Evolutionary conservation across 2,113 vertebrate species (phyloP).

Genomic region (Lepus timidus): DNA sequence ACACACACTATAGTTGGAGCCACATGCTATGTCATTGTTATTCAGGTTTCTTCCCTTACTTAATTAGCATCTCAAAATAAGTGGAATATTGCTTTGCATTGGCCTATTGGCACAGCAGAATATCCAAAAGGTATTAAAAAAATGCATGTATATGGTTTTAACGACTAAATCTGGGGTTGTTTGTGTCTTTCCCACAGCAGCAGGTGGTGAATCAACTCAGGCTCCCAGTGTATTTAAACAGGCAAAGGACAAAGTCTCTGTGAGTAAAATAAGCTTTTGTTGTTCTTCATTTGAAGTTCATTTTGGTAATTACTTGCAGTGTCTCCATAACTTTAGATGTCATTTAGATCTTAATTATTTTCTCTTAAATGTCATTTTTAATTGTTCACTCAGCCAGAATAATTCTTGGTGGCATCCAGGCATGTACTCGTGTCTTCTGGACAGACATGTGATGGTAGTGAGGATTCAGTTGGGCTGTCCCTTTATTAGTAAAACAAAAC

Average conservation of each 20-base stretch:
- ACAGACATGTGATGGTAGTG: neutral
- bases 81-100: slow-evolving; percentile 53
- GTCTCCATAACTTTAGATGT: neutral
- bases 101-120: slow-evolving; percentile 59
- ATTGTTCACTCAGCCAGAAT: neutral
- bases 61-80: slow-evolving; percentile 44
- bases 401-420: neutral
- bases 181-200: slow-evolving; percentile 85
- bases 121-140: slow-evolving; percentile 56
- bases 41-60: slow-evolving; percentile 57
- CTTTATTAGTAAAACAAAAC: slow-evolving; percentile 3
- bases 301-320: slow-evolving; percentile 52
- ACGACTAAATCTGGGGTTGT: slow-evolving; percentile 67
- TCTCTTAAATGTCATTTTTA: slow-evolving; percentile 17
- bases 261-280: slow-evolving; percentile 89
- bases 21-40: neutral
- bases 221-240: slow-evolving; percentile 94
- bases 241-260: slow-evolving; percentile 94
- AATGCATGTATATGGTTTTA: slow-evolving; percentile 53
- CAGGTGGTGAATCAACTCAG: slow-evolving; percentile 92
- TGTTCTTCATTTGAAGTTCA: slow-evolving; percentile 57
- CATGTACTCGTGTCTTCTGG: neutral
- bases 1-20: neutral
- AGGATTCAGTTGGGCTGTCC: neutral
- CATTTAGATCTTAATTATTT: neutral